Evolutionary conservation across 35 echinoderm and acorn worm genomes (phyloP).

Genomic region (Patiria miniata): DNA sequence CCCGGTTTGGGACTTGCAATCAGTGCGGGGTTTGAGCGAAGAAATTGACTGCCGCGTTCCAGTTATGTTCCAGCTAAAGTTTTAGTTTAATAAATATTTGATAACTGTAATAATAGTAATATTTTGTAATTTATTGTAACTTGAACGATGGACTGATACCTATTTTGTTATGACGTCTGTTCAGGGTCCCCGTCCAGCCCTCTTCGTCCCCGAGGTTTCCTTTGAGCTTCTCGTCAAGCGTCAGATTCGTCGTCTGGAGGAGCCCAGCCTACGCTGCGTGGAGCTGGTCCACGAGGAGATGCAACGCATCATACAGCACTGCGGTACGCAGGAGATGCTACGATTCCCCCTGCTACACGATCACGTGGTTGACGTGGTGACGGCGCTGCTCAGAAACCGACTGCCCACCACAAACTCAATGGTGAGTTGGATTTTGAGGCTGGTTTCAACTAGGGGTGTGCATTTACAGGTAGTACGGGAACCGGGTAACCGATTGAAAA

Average conservation of each 20-base stretch:
- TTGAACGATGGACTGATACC: too few relatives aligned
- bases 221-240: constrained; percentile 96
- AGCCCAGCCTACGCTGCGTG: constrained; percentile 90
- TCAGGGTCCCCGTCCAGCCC: constrained; percentile 96
- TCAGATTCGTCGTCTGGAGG: constrained; percentile 91
- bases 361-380: constrained; percentile 85
- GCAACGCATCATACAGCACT: constrained; percentile 97
- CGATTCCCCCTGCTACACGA: constrained; percentile 94
- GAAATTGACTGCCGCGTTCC: too few relatives aligned
- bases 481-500: too few relatives aligned
- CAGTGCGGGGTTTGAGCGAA: too few relatives aligned
- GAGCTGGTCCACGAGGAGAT: constrained; percentile 99
- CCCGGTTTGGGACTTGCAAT: too few relatives aligned
- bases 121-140: too few relatives aligned
- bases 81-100: too few relatives aligned
- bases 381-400: constrained; percentile 68
- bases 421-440: constrained; percentile 46
- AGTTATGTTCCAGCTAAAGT: too few relatives aligned
- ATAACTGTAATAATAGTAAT: too few relatives aligned
- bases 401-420: constrained; percentile 90
- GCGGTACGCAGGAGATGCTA: constrained; percentile 89
- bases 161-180: not conserved
- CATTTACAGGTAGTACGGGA: too few relatives aligned
- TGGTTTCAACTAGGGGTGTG: too few relatives aligned
- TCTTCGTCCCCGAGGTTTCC: constrained; percentile 97